phyloP scores from a whole-genome alignment of 1,140 invertebrate species.

The Caerostris extrusa region DNA sequence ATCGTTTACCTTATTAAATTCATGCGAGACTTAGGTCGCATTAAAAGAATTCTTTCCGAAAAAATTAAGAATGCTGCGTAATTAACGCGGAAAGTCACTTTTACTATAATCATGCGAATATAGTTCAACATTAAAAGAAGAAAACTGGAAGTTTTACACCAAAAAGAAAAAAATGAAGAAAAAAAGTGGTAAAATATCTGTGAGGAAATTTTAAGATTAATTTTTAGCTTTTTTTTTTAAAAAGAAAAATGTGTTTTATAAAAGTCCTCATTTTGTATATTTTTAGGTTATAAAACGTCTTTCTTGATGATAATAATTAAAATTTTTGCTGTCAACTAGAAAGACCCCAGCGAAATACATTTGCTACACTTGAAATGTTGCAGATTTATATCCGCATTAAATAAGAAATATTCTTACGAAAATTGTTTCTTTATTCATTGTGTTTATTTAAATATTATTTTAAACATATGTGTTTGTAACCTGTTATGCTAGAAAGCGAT shows the following conservation, averaged over 20 bases:
- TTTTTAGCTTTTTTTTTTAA: neutral
- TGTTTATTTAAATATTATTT: no score
- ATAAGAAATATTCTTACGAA: no score
- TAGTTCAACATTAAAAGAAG: neutral
- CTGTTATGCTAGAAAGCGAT: no score
- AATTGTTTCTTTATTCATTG: no score
- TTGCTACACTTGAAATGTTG: no score
- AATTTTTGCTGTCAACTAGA: neutral
- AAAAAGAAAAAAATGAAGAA: neutral
- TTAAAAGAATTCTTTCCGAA: constrained; percentile 7
- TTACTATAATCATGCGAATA: constrained; percentile 24
- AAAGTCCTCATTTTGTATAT: no score
- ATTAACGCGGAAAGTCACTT: constrained; percentile 41
- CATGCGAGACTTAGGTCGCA: neutral
- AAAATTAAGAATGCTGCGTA: constrained; percentile 6
- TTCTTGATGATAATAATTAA: no score
- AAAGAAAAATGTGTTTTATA: neutral
- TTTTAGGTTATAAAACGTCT: no score
- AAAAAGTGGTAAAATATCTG: no score
- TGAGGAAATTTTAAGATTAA: neutral
- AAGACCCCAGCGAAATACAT: no score
- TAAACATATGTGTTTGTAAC: no score
- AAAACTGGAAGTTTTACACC: neutral
- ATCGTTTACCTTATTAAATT: constrained; percentile 51
- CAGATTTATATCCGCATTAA: no score